Conservation (phyloP, 2,888 invertebrate genomes). For the Lepidocyrtinus sp. region DNA sequence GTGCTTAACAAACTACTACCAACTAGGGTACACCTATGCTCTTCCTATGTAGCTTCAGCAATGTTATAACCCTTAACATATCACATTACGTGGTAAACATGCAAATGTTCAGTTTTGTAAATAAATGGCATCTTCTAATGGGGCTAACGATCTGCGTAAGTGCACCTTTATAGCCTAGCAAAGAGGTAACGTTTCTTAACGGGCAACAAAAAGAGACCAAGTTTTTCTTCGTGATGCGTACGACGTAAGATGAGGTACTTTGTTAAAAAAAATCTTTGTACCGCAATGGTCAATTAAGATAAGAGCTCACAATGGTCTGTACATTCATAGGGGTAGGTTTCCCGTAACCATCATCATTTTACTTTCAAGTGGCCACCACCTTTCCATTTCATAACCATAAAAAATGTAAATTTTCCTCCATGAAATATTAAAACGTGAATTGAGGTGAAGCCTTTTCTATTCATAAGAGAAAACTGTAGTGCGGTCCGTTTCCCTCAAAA, state of each 20-base stretch:
- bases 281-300: slow-evolving; percentile 16
- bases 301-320: background rate
- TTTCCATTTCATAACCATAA: slow-evolving; percentile 15
- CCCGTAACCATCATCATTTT: background rate
- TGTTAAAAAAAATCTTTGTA: background rate
- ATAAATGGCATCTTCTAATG: background rate
- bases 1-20: background rate
- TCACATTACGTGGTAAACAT: background rate
- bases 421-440: slow-evolving; percentile 10
- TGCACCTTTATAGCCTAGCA: slow-evolving; percentile 2
- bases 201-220: slow-evolving; percentile 15
- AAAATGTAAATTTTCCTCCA: background rate
- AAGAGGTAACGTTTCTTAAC: background rate
- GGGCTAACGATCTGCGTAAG: slow-evolving; percentile 20
- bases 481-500: background rate
- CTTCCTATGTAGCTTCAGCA: background rate
- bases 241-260: too few relatives aligned
- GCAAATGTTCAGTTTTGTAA: background rate
- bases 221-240: background rate
- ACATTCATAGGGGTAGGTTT: background rate
- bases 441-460: slow-evolving; percentile 14
- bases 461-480: too few relatives aligned
- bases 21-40: background rate
- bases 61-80: background rate
- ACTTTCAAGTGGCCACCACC: slow-evolving; percentile 6